phyloP scores from a whole-genome alignment of 2,797 vertebrate genomes.

The Picus viridis region DNA sequence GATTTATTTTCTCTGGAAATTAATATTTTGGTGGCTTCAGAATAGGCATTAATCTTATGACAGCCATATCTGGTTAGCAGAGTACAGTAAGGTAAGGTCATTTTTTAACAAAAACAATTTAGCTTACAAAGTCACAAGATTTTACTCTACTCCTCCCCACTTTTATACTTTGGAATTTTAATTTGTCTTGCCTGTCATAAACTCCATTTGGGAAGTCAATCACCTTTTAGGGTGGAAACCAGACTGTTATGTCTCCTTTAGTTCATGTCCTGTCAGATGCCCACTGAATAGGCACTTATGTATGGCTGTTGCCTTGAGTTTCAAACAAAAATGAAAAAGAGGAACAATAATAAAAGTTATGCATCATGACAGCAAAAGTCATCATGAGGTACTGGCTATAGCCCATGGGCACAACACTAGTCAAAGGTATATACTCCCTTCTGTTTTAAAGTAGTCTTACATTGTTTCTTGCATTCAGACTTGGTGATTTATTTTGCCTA shows the following conservation, averaged over 20 bases:
- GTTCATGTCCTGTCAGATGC: not conserved
- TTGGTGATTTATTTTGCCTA: not conserved
- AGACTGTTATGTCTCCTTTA: constrained; percentile 17
- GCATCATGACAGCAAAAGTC: not conserved
- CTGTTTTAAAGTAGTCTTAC: not conserved
- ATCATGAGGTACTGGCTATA: not conserved
- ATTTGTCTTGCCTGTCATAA: constrained; percentile 26
- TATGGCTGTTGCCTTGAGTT: not conserved
- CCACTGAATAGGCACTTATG: not conserved
- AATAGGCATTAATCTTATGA: not conserved
- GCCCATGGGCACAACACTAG: not conserved
- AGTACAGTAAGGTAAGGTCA: not conserved
- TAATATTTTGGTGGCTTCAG: not conserved
- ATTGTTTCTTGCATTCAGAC: not conserved
- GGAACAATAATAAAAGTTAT: not conserved
- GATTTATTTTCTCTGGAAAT: not conserved
- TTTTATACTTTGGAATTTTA: constrained; percentile 1
- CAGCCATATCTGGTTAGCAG: not conserved
- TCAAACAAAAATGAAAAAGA: fast-evolving
- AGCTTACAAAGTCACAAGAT: not conserved
- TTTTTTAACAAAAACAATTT: not conserved
- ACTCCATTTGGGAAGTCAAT: constrained; percentile 38
- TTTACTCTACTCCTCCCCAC: not conserved
- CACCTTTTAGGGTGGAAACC: constrained; percentile 12
- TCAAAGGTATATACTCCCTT: not conserved